Conservation (phyloP, 2,888 invertebrate species). For the Homarus gammarus region DNA sequence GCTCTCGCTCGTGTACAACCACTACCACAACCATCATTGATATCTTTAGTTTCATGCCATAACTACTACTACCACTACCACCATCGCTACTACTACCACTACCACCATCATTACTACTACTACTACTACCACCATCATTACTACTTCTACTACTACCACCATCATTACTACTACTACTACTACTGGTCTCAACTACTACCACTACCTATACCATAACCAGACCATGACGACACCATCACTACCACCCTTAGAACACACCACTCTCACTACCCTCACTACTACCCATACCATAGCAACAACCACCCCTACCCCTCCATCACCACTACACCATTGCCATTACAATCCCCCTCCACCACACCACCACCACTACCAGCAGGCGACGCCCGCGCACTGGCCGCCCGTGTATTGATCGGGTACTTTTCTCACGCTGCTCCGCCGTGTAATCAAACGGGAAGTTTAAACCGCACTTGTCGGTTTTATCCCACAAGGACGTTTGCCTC, state of each 20-base stretch:
- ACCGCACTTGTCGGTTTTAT: slow-evolving; percentile 49
- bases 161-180: background rate
- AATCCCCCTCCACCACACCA: background rate
- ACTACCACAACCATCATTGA: background rate
- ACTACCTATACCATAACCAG: background rate
- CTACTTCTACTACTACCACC: background rate
- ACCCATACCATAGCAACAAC: background rate
- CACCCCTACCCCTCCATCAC: background rate
- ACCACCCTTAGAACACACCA: background rate
- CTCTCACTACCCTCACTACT: background rate
- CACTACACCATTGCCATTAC: background rate
- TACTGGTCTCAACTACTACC: background rate
- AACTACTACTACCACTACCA: background rate
- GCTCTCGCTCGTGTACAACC: too few relatives aligned
- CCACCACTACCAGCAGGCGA: slow-evolving; percentile 1
- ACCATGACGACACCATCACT: background rate
- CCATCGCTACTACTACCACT: background rate
- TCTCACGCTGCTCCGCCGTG: slow-evolving; percentile 29
- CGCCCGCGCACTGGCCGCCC: slow-evolving; percentile 21
- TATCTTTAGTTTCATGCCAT: background rate
- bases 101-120: background rate
- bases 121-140: slow-evolving; percentile 6
- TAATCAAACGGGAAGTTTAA: slow-evolving; percentile 43
- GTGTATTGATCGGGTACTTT: slow-evolving; percentile 39
- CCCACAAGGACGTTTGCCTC: slow-evolving; percentile 28